Evolutionary conservation across 2,888 invertebrate genomes (phyloP), one percentile per base, ranked within the genome.

Genomic region (Trisateles emortualis): DNA sequence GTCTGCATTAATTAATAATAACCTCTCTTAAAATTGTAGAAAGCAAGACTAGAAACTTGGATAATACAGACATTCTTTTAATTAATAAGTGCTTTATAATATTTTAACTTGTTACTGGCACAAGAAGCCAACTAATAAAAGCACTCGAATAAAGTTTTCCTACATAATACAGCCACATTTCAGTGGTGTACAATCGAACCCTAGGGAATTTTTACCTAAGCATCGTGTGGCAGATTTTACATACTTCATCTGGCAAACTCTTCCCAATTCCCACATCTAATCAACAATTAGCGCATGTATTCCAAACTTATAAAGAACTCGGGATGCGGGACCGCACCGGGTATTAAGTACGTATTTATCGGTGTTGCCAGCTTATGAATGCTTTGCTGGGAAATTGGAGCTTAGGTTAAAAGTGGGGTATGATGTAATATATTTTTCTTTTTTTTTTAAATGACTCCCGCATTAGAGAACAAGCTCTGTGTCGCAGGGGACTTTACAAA

Each of bases 241-340:
- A 70, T 70, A 70, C 30, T 62, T 59, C 57, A 59, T 47, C 63
- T 59, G 57, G 52, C 46, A 68, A 67, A 60, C 51, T 64, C 60
- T 62, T 61, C 68, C 66, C 58, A 70, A 70, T 63, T 74, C 68
- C 74, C 72, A 46, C 45, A 63, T 52, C 69, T 72, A 78, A 79
- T 76, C 72, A 74, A 71, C 68, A 74, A 79, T 79, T 76, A 76
- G 67, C 65, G 50, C 49, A 56, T 63, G 59, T 70, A 68, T 70
- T 60, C 49, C n/a, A n/a, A 52, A 54, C 32, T 64, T 59, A 42
- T 68, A 70, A 72, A 68, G 70, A 69, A 71, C 58, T 64, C 64
- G 57, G 57, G 64, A 52, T 64, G 51, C 43, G 52, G 45, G 32
- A 32, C 32, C 40, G 11, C 32, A 48, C 62, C n/a, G 45, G 57